Conservation (phyloP, 2,797 vertebrate genomes). For the Enteromius thamalakanensis region DNA sequence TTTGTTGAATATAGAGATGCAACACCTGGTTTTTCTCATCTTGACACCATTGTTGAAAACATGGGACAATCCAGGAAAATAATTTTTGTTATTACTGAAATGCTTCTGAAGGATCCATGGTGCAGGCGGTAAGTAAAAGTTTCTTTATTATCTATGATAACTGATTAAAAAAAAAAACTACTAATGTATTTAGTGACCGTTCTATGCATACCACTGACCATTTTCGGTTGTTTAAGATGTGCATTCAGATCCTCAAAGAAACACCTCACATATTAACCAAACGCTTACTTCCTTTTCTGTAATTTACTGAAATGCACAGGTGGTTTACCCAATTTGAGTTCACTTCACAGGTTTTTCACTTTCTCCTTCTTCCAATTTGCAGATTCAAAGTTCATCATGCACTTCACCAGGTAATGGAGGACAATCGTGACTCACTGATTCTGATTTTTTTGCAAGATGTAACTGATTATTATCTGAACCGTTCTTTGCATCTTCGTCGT, state of each 20-base stretch:
- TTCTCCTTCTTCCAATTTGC: constrained; percentile 37
- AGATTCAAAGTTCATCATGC: constrained; percentile 93
- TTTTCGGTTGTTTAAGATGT: constrained; percentile 5
- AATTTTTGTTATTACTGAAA: constrained; percentile 89
- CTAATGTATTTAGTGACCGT: not conserved
- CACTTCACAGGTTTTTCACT: not conserved
- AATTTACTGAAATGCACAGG: not conserved
- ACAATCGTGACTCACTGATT: constrained; percentile 90
- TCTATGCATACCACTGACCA: not conserved
- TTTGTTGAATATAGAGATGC: constrained; percentile 89
- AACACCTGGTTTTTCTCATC: constrained; percentile 77
- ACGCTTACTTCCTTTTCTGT: not conserved
- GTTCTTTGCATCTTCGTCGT: constrained; percentile 84
- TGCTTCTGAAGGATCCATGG: constrained; percentile 87
- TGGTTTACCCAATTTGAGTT: not conserved
- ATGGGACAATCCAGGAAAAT: constrained; percentile 89
- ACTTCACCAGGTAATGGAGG: constrained; percentile 89
- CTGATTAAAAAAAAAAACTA: not conserved
- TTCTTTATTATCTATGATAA: not conserved
- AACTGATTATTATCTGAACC: constrained; percentile 87
- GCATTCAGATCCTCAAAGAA: constrained; percentile 13
- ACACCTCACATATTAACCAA: not conserved
- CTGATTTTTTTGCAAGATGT: constrained; percentile 91
- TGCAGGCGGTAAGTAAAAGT: constrained; percentile 81
- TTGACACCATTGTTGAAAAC: constrained; percentile 84